Percentiles rank a stretch among this genome's conserved stretches.
Conservation (phyloP, 2,113 vertebrate genomes). For the Eurypyga helias region DNA sequence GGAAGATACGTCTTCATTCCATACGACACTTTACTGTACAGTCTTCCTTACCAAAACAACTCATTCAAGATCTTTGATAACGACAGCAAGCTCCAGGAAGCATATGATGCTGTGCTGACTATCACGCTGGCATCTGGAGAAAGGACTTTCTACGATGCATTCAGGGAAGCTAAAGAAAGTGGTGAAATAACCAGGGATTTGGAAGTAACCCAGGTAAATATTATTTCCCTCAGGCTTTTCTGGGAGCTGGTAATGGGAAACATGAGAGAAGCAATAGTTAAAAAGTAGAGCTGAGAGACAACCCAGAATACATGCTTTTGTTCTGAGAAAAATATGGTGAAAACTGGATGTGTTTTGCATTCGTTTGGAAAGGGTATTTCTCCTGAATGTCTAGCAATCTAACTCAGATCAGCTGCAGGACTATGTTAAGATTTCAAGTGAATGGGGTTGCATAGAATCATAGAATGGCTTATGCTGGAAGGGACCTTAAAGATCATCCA, state of each 20-base stretch:
- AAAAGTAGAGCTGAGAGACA: not conserved
- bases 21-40: constrained; percentile 90
- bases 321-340: not conserved
- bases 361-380: not conserved
- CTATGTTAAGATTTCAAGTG: not conserved
- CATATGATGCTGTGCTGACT: constrained; percentile 90
- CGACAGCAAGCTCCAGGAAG: constrained; percentile 80
- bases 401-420: not conserved
- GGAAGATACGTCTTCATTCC: constrained; percentile 89
- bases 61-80: constrained; percentile 80
- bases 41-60: constrained; percentile 85
- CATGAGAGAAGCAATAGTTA: not conserved
- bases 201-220: constrained; percentile 71
- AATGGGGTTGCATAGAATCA: not conserved
- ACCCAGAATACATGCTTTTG: not conserved
- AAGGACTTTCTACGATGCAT: constrained; percentile 85
- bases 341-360: not conserved
- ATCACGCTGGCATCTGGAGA: constrained; percentile 87
- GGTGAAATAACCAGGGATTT: constrained; percentile 75
- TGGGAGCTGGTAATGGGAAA: not conserved
- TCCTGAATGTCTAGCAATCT: not conserved
- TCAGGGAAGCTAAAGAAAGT: constrained; percentile 73
- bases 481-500: too few relatives aligned
- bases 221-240: not conserved
- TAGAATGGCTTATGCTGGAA: too few relatives aligned